Percentiles rank a stretch among this genome's conserved stretches.
These are phyloP conservation scores for Xanthorhoe spadicearia DNA, from an alignment of 2,888 invertebrate genomes.

Conservation along the genomic window DNA sequence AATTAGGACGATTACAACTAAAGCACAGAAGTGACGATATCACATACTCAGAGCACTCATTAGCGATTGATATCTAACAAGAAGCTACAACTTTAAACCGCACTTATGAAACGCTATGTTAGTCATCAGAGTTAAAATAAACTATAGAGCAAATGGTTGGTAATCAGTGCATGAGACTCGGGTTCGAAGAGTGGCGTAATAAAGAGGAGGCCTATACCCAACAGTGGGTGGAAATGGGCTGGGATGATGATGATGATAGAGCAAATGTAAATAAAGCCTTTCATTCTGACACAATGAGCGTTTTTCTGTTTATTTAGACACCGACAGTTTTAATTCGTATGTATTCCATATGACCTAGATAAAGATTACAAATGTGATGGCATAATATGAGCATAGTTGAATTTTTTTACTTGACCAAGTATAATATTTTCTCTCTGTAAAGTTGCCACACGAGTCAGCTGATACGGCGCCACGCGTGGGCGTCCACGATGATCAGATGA, in stretches of 20 bases:
- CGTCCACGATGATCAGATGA: slow-evolving; percentile 73
- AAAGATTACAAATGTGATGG: no score
- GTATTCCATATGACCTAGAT: no score
- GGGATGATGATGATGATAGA: no score
- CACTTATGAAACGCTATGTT: slow-evolving; percentile 37
- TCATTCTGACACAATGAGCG: not conserved
- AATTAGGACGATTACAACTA: not conserved
- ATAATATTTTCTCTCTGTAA: slow-evolving; percentile 11
- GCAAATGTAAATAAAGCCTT: not conserved
- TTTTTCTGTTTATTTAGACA: no score
- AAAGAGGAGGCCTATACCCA: no score
- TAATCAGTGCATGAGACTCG: no score
- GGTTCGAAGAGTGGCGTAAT: no score
- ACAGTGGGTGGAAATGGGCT: no score
- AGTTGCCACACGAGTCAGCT: slow-evolving; percentile 36
- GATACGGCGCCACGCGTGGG: slow-evolving; percentile 73
- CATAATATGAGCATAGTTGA: no score
- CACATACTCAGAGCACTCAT: slow-evolving; percentile 16
- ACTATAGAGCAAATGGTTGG: slow-evolving; percentile 4
- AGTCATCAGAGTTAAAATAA: slow-evolving; percentile 21
- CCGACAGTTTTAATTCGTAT: no score
- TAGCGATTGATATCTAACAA: slow-evolving; percentile 24
- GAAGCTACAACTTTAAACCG: slow-evolving; percentile 19
- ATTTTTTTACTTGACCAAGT: not conserved
- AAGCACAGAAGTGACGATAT: slow-evolving; percentile 6